A percentile compares a stretch with the other conserved stretches of the same genome.
These are phyloP conservation scores for Edolisoma coerulescens DNA, from an alignment of 2,113 vertebrate species.

Conservation along the genomic window DNA sequence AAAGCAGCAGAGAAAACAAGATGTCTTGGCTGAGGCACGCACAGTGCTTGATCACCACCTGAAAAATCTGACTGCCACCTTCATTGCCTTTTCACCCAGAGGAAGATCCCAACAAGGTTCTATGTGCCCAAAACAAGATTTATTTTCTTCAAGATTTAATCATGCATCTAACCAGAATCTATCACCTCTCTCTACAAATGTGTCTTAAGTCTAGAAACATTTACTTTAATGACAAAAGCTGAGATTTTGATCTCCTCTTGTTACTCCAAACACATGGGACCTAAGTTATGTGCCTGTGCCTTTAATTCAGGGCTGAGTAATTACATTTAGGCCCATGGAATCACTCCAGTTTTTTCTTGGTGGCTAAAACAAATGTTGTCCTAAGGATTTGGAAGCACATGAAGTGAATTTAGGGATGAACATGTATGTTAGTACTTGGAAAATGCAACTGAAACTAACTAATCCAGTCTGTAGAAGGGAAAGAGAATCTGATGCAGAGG, in stretches of 20 bases:
- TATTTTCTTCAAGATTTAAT: not conserved
- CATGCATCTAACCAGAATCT: not conserved
- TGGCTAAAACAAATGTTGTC: not conserved
- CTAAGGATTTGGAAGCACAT: slow-evolving; percentile 1
- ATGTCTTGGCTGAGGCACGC: not conserved
- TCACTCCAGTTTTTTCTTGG: not conserved
- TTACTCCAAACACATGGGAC: not conserved
- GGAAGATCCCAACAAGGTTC: not conserved
- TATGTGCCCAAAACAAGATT: not conserved
- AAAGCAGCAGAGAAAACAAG: not conserved
- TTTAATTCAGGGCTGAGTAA: not conserved
- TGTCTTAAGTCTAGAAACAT: not conserved
- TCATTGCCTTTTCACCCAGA: not conserved
- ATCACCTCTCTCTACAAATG: not conserved
- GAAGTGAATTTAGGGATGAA: not conserved
- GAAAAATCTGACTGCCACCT: not conserved
- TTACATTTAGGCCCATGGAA: not conserved
- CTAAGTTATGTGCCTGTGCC: not conserved
- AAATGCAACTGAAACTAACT: not conserved
- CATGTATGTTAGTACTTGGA: not conserved
- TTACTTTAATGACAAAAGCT: not conserved
- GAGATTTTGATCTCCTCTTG: not conserved
- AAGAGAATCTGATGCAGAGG: not conserved
- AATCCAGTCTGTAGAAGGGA: not conserved
- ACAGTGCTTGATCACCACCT: not conserved